Evolutionary conservation across 1,140 invertebrate species (phyloP).

Genomic region (Lepidurus arcticus): DNA sequence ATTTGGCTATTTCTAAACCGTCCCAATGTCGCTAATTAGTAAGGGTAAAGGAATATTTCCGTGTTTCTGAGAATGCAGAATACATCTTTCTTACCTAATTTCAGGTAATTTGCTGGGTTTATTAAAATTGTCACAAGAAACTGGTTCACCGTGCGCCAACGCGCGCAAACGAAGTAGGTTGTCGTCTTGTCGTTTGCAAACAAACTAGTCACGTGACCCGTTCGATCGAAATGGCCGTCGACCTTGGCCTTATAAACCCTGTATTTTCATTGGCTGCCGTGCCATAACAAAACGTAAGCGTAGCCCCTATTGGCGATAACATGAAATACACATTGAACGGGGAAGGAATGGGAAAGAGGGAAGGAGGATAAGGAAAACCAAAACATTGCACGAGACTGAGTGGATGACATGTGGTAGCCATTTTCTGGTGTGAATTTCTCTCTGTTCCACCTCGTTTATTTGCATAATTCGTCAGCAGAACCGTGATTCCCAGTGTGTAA

Average conservation of each 20-base stretch:
- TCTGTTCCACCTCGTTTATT: background rate
- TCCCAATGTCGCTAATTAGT: too few relatives aligned
- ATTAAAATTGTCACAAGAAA: background rate
- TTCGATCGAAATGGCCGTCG: background rate
- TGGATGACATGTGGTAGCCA: conserved; percentile 21
- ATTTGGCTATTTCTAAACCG: too few relatives aligned
- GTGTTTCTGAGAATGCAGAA: too few relatives aligned
- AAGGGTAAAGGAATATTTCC: too few relatives aligned
- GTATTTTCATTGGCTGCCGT: background rate
- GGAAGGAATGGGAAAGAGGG: background rate
- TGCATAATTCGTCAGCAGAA: background rate
- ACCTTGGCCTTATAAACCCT: background rate
- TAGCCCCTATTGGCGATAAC: background rate
- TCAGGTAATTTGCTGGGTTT: too few relatives aligned
- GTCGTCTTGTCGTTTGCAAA: background rate
- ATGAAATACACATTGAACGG: background rate
- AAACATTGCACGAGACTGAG: conserved; percentile 21
- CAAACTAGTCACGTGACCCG: background rate
- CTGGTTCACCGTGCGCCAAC: background rate
- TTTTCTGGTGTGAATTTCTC: background rate
- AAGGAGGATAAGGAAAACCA: conserved; percentile 18
- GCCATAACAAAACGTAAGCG: background rate
- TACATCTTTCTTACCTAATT: too few relatives aligned
- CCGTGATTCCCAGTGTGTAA: background rate
- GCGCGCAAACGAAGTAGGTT: background rate